Conservation (phyloP, 2,888 invertebrate species). For the Micoletzkya japonica region DNA sequence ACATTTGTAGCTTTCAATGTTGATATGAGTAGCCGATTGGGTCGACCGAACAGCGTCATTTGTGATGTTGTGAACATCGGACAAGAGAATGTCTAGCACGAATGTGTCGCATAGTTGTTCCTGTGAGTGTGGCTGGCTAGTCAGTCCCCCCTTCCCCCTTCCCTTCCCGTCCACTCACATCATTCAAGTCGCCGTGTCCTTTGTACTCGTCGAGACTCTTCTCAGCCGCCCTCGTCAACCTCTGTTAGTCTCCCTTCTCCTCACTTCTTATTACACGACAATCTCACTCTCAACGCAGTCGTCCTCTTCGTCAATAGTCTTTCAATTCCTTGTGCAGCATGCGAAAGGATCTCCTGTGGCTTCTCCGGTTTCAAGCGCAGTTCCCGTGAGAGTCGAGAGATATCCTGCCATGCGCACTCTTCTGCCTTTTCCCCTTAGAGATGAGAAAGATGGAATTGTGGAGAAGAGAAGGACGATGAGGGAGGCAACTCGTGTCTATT, state of each 20-base stretch:
- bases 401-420: too few relatives aligned
- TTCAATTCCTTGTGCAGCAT: neutral
- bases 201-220: neutral
- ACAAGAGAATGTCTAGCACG: neutral
- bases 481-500: too few relatives aligned
- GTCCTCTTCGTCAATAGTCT: neutral
- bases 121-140: neutral
- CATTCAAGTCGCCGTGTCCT: neutral
- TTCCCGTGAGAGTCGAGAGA: too few relatives aligned
- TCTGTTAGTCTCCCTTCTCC: neutral
- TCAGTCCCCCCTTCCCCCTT: neutral
- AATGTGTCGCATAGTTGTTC: constrained; percentile 2
- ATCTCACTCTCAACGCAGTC: constrained; percentile 3
- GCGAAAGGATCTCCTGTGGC: too few relatives aligned
- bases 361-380: too few relatives aligned
- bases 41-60: constrained; percentile 26
- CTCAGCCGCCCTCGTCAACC: neutral
- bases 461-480: neutral
- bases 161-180: neutral
- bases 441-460: too few relatives aligned
- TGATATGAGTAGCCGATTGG: constrained; percentile 48
- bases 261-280: neutral
- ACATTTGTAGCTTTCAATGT: constrained; percentile 51
- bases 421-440: too few relatives aligned
- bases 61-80: constrained; percentile 35